Conservation (phyloP, 2,888 invertebrate species). For the Fabriciana adippe region DNA sequence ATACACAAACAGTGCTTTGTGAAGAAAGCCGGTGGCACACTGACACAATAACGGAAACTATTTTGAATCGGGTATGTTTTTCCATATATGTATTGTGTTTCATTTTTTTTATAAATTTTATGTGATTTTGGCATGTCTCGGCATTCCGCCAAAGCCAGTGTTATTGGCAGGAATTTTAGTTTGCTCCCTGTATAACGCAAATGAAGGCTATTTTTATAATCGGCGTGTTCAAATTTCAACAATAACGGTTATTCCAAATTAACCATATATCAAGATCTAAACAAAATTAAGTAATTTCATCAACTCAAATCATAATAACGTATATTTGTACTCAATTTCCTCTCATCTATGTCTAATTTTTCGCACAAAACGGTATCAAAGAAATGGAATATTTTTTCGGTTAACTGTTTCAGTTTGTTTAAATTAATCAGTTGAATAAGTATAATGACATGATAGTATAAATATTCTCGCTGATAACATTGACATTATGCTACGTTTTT, state of each 20-base stretch:
- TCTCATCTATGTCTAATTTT: neutral
- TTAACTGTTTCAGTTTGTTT: neutral
- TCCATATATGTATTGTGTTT: slow-evolving; percentile 49
- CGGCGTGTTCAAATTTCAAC: slow-evolving; percentile 28
- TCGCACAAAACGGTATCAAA: too few species aligned
- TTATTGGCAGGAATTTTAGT: slow-evolving; percentile 69
- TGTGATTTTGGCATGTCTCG: slow-evolving; percentile 42
- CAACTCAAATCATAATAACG: too few species aligned
- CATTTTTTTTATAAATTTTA: slow-evolving; percentile 30
- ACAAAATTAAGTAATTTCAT: neutral
- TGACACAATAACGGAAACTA: slow-evolving; percentile 53
- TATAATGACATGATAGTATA: slow-evolving; percentile 8
- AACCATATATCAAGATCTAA: slow-evolving; percentile 3
- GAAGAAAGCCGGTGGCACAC: slow-evolving; percentile 61
- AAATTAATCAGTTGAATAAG: neutral
- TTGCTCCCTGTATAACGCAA: slow-evolving; percentile 52
- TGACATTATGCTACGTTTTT: slow-evolving; percentile 41
- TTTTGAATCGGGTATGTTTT: slow-evolving; percentile 23
- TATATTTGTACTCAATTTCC: neutral
- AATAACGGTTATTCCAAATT: slow-evolving; percentile 20
- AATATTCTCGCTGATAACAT: slow-evolving; percentile 37
- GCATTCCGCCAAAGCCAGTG: slow-evolving; percentile 70
- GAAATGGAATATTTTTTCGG: neutral
- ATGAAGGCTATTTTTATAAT: slow-evolving; percentile 58
- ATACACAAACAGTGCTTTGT: slow-evolving; percentile 59